Evolutionary conservation across 2,888 invertebrate genomes (phyloP).

Genomic region (Pterostichus madidus): DNA sequence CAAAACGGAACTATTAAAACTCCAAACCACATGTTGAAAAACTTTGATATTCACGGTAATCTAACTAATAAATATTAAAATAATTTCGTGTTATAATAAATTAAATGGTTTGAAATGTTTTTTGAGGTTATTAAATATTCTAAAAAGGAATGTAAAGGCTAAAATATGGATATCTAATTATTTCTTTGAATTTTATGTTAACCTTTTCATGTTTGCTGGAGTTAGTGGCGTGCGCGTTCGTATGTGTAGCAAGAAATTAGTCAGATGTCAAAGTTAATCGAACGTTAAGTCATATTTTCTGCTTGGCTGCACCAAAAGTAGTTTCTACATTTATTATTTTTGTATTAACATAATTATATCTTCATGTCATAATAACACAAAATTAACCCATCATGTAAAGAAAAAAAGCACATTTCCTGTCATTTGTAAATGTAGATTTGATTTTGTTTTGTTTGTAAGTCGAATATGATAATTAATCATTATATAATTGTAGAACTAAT

Average conservation of each 20-base stretch:
- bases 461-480: neutral
- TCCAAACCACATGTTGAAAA: neutral
- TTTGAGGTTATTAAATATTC: too few relatives aligned
- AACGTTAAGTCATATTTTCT: slow-evolving; percentile 46
- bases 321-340: slow-evolving; percentile 33
- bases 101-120: too few relatives aligned
- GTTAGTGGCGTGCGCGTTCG: too few relatives aligned
- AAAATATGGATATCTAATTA: too few relatives aligned
- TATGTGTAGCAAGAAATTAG: slow-evolving; percentile 22
- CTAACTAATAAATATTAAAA: neutral
- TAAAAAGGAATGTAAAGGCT: too few relatives aligned
- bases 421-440: neutral
- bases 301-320: slow-evolving; percentile 15
- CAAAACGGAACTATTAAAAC: neutral
- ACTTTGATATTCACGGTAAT: neutral
- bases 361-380: slow-evolving; percentile 30
- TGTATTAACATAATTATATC: slow-evolving; percentile 35
- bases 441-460: too few relatives aligned
- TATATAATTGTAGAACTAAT: too few relatives aligned
- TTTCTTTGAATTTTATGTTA: too few relatives aligned
- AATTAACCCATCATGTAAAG: slow-evolving; percentile 20
- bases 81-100: too few relatives aligned
- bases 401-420: neutral
- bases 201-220: too few relatives aligned
- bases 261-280: slow-evolving; percentile 35